These are phyloP conservation scores for Drosophila tani DNA, from an alignment of 1,140 invertebrate species.

Conservation along the genomic window DNA sequence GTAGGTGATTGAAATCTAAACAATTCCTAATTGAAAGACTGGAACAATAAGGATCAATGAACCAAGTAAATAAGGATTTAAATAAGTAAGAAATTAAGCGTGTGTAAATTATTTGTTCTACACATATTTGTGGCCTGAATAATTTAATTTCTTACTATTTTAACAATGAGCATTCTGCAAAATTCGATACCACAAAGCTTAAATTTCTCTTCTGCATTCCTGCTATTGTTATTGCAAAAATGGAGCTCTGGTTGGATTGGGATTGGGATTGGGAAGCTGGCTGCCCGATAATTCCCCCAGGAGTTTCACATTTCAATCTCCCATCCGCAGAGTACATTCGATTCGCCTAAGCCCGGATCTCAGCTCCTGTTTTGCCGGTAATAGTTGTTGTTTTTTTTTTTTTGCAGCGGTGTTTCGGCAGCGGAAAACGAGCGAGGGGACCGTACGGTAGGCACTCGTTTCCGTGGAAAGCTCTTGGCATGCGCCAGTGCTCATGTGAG, in stretches of 20 bases:
- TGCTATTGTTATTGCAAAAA: background rate
- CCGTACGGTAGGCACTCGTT: conserved; percentile 40
- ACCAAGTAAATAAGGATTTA: background rate
- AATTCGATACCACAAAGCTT: background rate
- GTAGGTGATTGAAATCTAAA: background rate
- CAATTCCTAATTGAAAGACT: too few relatives aligned
- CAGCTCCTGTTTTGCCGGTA: background rate
- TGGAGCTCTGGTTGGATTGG: too few relatives aligned
- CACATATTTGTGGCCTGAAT: too few relatives aligned
- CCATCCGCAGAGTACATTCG: background rate
- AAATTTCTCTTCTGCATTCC: background rate
- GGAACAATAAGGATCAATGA: background rate
- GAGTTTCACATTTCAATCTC: conserved; percentile 3
- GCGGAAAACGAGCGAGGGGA: conserved; percentile 19
- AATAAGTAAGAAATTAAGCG: background rate
- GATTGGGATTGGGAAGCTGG: too few relatives aligned
- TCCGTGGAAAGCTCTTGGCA: conserved; percentile 16
- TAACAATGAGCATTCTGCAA: too few relatives aligned
- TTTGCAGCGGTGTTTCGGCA: conserved; percentile 11
- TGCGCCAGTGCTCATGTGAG: conserved; percentile 29
- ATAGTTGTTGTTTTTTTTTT: conserved; percentile 3
- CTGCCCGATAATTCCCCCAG: background rate
- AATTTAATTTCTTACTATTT: background rate
- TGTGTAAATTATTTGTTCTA: background rate
- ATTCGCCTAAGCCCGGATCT: conserved; percentile 6